phyloP scores from a whole-genome alignment of 1,140 invertebrate species.

The Sycophila sp. region DNA sequence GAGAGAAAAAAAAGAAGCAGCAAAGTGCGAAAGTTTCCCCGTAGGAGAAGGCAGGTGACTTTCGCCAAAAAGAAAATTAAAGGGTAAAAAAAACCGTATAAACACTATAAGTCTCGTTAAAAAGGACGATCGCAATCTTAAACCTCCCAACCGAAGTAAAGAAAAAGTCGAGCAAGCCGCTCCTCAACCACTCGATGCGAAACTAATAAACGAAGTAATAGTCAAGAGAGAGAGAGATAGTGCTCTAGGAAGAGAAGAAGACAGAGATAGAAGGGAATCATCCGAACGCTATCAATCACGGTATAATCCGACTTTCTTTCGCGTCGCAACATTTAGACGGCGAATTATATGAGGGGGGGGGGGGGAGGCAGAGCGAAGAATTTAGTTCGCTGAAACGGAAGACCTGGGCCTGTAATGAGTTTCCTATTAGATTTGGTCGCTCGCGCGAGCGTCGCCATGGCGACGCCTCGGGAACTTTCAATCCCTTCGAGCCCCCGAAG shows the following conservation, averaged over 20 bases:
- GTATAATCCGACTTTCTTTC: slow-evolving; percentile 10
- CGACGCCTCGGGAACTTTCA: slow-evolving; percentile 52
- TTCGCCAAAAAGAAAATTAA: too few relatives aligned
- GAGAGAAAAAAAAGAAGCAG: too few relatives aligned
- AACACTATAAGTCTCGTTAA: too few relatives aligned
- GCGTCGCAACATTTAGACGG: slow-evolving; percentile 16
- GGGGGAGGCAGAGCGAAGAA: slow-evolving; percentile 51
- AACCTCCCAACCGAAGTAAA: neutral
- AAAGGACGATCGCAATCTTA: neutral
- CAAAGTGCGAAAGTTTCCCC: too few relatives aligned
- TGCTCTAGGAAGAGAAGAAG: neutral
- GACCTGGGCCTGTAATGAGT: slow-evolving; percentile 59
- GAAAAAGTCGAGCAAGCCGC: neutral
- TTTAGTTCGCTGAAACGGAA: slow-evolving; percentile 59
- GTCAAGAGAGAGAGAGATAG: neutral
- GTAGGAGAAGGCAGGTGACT: too few relatives aligned
- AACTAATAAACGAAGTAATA: slow-evolving; percentile 1
- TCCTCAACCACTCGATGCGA: neutral
- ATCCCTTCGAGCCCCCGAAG: slow-evolving; percentile 42
- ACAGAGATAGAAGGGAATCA: neutral
- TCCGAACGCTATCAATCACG: slow-evolving; percentile 18
- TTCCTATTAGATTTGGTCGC: slow-evolving; percentile 64
- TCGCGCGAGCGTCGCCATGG: slow-evolving; percentile 48
- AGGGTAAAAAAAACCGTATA: too few relatives aligned
- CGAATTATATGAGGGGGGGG: neutral